Percentiles rank a stretch among this genome's conserved stretches.
These are phyloP conservation scores for Epinotia bilunana DNA, from an alignment of 2,888 invertebrate species.

Conservation along the genomic window DNA sequence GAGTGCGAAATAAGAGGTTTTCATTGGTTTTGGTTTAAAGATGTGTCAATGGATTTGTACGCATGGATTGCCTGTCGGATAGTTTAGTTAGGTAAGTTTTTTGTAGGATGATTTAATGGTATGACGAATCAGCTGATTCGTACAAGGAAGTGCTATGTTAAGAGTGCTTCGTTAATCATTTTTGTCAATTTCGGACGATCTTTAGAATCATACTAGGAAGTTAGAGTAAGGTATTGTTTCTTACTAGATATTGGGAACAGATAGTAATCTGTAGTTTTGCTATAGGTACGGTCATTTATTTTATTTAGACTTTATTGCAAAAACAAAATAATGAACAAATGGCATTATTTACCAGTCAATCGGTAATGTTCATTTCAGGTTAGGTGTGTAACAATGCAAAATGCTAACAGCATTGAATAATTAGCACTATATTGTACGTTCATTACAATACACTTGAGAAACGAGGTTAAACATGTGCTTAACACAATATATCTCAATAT, in stretches of 20 bases:
- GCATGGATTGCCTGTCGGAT: slow-evolving; percentile 62
- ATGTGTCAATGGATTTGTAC: slow-evolving; percentile 78
- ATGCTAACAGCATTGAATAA: slow-evolving; percentile 25
- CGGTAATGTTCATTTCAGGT: background rate
- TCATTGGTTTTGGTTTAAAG: slow-evolving; percentile 53
- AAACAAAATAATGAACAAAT: no score
- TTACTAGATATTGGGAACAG: background rate
- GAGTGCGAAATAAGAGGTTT: slow-evolving; percentile 45
- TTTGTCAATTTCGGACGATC: slow-evolving; percentile 29
- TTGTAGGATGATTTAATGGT: slow-evolving; percentile 42
- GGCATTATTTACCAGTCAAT: no score
- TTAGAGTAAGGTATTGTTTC: background rate
- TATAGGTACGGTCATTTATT: background rate
- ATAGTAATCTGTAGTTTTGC: background rate
- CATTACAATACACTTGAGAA: slow-evolving; percentile 4
- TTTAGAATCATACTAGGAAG: background rate
- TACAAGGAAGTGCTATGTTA: slow-evolving; percentile 39
- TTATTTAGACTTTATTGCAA: no score
- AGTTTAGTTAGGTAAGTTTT: slow-evolving; percentile 70
- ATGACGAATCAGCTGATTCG: slow-evolving; percentile 61
- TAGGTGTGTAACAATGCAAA: slow-evolving; percentile 7
- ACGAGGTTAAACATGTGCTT: slow-evolving; percentile 4
- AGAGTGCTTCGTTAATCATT: slow-evolving; percentile 35
- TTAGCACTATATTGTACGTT: slow-evolving; percentile 20
- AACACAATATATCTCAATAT: background rate